Evolutionary conservation across 2,113 vertebrate species (phyloP).

Genomic region (Clupea harengus): DNA sequence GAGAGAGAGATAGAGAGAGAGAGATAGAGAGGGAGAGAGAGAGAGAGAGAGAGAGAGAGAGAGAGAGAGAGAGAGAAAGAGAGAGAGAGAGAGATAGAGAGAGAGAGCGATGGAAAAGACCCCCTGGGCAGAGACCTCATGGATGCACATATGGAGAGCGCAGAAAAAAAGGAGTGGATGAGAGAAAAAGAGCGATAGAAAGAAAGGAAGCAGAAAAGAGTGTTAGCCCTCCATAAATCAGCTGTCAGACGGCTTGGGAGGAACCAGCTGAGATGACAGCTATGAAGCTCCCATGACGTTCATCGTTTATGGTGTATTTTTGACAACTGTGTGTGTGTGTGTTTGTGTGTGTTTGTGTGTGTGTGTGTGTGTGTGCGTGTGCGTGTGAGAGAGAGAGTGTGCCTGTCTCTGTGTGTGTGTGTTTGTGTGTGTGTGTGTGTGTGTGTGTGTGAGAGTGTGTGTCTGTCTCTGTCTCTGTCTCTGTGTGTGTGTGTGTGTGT

Average conservation of each 20-base stretch:
- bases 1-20: no score
- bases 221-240: conserved; percentile 21
- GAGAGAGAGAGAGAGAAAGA: conserved; percentile 17
- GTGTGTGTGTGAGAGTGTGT: no score
- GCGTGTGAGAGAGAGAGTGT: no score
- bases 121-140: conserved; percentile 32
- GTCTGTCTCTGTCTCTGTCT: no score
- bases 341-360: neutral
- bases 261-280: conserved; percentile 39
- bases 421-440: no score
- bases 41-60: conserved; percentile 14
- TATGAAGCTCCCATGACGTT: conserved; percentile 22
- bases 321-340: neutral
- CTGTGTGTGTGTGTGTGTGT: no score
- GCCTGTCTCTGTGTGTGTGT: no score
- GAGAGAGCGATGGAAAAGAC: conserved; percentile 29
- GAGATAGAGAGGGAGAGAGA: conserved; percentile 12
- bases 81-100: conserved; percentile 7
- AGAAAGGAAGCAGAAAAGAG: neutral
- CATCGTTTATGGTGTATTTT: conserved; percentile 12
- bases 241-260: conserved; percentile 38
- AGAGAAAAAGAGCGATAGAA: neutral
- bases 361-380: neutral
- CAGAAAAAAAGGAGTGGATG: neutral
- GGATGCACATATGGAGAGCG: conserved; percentile 28